Base-by-base conservation (phyloP, 2,888 invertebrate species). In the Sisyra terminalis region DNA sequence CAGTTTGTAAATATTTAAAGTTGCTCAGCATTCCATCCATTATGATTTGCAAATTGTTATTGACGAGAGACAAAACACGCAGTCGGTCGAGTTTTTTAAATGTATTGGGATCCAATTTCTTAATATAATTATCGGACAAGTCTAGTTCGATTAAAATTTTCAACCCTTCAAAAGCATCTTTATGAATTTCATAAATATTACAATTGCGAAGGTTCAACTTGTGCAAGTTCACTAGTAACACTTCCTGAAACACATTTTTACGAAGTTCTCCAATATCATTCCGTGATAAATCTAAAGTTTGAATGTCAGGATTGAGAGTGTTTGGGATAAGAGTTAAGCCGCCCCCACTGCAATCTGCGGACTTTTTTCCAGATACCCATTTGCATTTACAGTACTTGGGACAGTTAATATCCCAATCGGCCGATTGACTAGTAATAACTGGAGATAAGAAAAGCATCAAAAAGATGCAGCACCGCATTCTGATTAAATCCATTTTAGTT, bases 291-390 rank as follows among this genome's bases (percentile, higher is more conserved):
- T 86, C 81, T 34, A 87, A 67, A 42, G 72, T 74, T 56, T 80
- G 75, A 52, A 80, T 67, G 50, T 83, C 81, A 30, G 73, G 64
- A 55, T 82, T 84, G 29, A 90, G 64, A 42, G 73, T 72, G 46
- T 65, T 66, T 1, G 90, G 90, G 49, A 92, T 75, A 24, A 72
- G 65, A 38, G 67, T 70, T 29, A 85, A 67, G n/a, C 70, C 67
- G 31, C 71, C 69, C 43, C 70, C 67, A 29, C 72, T 72, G 58
- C 92, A 92, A 51, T 86, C 82, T 2, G 87, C 89, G 15, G 78
- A 77, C 57, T 82, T 86, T 59, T 80, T 85, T 5, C 89, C 88
- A 46, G 78, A 78, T 18, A 76, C 76, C 89, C 90, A 90, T 48
- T 79, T 77, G 59, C 90, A 90, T 54, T 77, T 75, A 65, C 90